phyloP scores from a whole-genome alignment of 64 coral and sea anemone species.

The Actinia equina region DNA sequence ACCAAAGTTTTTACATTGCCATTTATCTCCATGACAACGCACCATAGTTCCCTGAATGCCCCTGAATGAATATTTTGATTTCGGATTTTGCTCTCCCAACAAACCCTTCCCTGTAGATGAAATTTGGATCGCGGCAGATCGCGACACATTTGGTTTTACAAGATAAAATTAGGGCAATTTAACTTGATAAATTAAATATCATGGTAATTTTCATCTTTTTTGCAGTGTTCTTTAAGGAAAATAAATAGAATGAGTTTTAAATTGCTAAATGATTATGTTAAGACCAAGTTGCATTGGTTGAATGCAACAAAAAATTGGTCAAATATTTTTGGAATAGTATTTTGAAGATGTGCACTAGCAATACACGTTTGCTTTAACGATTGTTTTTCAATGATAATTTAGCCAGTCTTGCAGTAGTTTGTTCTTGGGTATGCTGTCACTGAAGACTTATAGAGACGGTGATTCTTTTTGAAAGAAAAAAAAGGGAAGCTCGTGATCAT shows the following conservation, averaged over 20 bases:
- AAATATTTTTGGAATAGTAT: not conserved
- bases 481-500: no score
- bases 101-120: not conserved
- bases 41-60: not conserved
- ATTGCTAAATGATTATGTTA: not conserved
- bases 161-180: not conserved
- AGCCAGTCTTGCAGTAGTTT: not conserved
- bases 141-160: not conserved
- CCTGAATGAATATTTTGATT: not conserved
- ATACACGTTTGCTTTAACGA: not conserved
- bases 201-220: not conserved
- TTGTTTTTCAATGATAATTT: not conserved
- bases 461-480: not conserved
- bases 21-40: not conserved
- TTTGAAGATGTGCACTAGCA: not conserved
- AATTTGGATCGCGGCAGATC: not conserved
- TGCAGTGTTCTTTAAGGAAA: not conserved
- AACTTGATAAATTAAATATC: not conserved
- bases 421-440: not conserved
- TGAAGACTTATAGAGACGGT: not conserved
- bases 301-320: not conserved
- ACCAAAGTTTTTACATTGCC: no score
- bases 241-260: not conserved
- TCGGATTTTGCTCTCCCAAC: not conserved
- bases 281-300: not conserved